Evolutionary conservation across 2,888 invertebrate genomes (phyloP).

Genomic region (Caenorhabditis sp.): DNA sequence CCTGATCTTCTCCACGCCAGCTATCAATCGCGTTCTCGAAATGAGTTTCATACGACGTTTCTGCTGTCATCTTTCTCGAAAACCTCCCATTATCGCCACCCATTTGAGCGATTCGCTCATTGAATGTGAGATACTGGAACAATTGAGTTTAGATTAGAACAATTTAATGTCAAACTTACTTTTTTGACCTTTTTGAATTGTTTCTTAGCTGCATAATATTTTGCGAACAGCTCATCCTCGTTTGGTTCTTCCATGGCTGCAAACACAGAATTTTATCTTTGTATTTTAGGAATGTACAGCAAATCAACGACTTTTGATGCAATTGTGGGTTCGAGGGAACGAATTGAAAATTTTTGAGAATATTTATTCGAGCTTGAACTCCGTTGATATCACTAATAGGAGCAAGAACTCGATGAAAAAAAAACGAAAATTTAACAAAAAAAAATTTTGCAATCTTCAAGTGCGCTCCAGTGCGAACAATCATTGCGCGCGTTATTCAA

Average conservation of each 20-base stretch:
- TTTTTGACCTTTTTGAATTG: slow-evolving; percentile 54
- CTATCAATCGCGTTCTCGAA: slow-evolving; percentile 58
- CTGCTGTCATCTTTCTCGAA: slow-evolving; percentile 52
- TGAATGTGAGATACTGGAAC: slow-evolving; percentile 67
- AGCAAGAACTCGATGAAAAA: too few species aligned
- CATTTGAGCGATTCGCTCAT: slow-evolving; percentile 67
- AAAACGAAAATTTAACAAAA: not conserved
- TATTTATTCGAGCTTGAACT: too few species aligned
- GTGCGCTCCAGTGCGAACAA: slow-evolving; percentile 7
- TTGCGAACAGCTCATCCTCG: slow-evolving; percentile 62
- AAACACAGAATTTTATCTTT: not conserved
- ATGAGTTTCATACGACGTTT: slow-evolving; percentile 59
- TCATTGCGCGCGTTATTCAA: slow-evolving; percentile 15
- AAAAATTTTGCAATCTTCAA: slow-evolving; percentile 22
- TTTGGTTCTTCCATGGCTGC: slow-evolving; percentile 51
- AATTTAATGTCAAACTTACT: slow-evolving; percentile 8
- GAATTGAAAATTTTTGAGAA: too few species aligned
- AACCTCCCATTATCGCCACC: slow-evolving; percentile 70
- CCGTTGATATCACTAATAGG: too few species aligned
- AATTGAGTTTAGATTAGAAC: not conserved
- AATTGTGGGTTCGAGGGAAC: not conserved
- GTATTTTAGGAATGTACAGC: not conserved
- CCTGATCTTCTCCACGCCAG: slow-evolving; percentile 61
- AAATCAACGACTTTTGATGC: not conserved
- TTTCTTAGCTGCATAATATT: slow-evolving; percentile 56